phyloP scores from a whole-genome alignment of 2,888 invertebrate species.

The Lordiphosa andalusiaca region DNA sequence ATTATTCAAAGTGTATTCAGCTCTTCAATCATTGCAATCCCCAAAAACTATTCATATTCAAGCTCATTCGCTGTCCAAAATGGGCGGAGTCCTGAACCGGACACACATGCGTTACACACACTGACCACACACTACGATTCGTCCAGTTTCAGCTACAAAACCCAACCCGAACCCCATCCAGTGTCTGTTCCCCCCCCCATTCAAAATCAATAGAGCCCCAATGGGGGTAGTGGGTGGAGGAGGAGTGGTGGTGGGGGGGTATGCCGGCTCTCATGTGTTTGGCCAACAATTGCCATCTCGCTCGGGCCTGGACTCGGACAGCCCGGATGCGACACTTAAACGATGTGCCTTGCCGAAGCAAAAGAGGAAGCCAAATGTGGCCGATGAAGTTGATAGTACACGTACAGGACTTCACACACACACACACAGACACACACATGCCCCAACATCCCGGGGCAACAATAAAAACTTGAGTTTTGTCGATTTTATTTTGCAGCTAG shows the following conservation, averaged over 20 bases:
- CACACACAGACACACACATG: slow-evolving; percentile 18
- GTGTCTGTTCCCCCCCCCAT: too few species aligned
- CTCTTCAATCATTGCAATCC: background rate
- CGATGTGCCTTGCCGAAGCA: slow-evolving; percentile 45
- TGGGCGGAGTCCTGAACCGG: slow-evolving; percentile 45
- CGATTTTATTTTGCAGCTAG: slow-evolving; percentile 56
- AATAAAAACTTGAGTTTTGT: slow-evolving; percentile 72
- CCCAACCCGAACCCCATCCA: slow-evolving; percentile 17
- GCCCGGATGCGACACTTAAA: slow-evolving; percentile 68
- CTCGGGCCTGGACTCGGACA: slow-evolving; percentile 24
- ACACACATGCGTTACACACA: slow-evolving; percentile 18
- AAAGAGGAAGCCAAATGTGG: slow-evolving; percentile 40
- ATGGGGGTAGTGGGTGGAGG: slow-evolving; percentile 1
- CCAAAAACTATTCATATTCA: background rate
- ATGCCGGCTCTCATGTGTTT: slow-evolving; percentile 13
- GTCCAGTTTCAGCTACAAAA: slow-evolving; percentile 26
- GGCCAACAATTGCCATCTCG: slow-evolving; percentile 25
- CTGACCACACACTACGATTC: slow-evolving; percentile 53
- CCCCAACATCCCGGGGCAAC: slow-evolving; percentile 45
- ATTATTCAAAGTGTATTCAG: too few species aligned
- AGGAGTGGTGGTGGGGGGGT: background rate
- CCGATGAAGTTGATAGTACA: slow-evolving; percentile 68
- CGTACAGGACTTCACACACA: slow-evolving; percentile 41
- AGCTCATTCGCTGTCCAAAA: slow-evolving; percentile 3
- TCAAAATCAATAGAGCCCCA: slow-evolving; percentile 65